Percentiles rank a stretch among this genome's conserved stretches.
These are phyloP conservation scores for Ips typographus DNA, from an alignment of 1,140 invertebrate genomes.

Conservation along the genomic window DNA sequence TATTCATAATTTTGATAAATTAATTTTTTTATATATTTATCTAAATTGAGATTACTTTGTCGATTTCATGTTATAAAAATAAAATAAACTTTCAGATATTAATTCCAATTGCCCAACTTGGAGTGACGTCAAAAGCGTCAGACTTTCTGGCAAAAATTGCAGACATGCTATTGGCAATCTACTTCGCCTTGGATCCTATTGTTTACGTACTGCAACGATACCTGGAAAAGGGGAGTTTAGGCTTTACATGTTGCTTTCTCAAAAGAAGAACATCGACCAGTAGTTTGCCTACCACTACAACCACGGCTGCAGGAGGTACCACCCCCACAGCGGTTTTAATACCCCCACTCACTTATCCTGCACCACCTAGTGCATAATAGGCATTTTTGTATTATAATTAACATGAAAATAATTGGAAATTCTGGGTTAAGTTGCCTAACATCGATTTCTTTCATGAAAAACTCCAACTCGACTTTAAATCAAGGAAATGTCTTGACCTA, in stretches of 20 bases:
- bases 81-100: constrained; percentile 58
- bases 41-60: too few relatives aligned
- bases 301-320: constrained; percentile 31
- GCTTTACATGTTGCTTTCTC: constrained; percentile 37
- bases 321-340: constrained; percentile 38
- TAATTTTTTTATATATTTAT: too few relatives aligned
- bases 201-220: constrained; percentile 74
- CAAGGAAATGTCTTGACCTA: constrained; percentile 27
- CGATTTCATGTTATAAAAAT: too few relatives aligned
- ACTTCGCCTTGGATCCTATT: constrained; percentile 80
- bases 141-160: constrained; percentile 60
- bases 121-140: constrained; percentile 46
- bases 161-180: constrained; percentile 75
- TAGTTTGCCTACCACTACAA: constrained; percentile 40
- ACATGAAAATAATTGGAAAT: background rate
- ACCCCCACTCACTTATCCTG: constrained; percentile 17
- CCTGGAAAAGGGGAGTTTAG: constrained; percentile 42
- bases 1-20: too few relatives aligned
- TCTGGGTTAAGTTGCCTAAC: background rate
- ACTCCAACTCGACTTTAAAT: constrained; percentile 5
- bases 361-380: constrained; percentile 21
- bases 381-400: constrained; percentile 1
- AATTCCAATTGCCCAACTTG: constrained; percentile 65
- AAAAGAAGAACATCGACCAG: constrained; percentile 30
- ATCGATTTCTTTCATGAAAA: constrained; percentile 8